Percentiles rank a stretch among this genome's conserved stretches.
phyloP scores from a whole-genome alignment of 2,888 invertebrate genomes.

The Erannis defoliaria region DNA sequence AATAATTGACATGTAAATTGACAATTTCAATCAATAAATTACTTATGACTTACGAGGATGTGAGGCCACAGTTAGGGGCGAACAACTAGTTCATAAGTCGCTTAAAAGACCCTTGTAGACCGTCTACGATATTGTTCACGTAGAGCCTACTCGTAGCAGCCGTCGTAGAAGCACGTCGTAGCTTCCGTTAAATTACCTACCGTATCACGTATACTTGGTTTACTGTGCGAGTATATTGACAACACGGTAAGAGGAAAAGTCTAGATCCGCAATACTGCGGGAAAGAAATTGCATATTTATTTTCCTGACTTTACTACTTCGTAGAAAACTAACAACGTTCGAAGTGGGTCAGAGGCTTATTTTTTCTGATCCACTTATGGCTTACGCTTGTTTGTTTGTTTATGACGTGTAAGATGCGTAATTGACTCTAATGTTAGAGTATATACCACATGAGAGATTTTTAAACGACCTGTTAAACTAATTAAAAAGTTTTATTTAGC shows the following conservation, averaged over 20 bases:
- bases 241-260: slow-evolving; percentile 19
- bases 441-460: neutral
- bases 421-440: neutral
- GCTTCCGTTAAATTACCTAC: slow-evolving; percentile 3
- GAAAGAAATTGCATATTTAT: slow-evolving; percentile 15
- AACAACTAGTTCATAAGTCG: neutral
- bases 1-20: too few species aligned
- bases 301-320: slow-evolving; percentile 17
- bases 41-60: too few species aligned
- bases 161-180: slow-evolving; percentile 22
- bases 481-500: too few species aligned
- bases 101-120: slow-evolving; percentile 13
- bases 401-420: neutral
- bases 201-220: slow-evolving; percentile 2
- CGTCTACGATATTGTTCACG: slow-evolving; percentile 26
- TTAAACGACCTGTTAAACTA: neutral
- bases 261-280: slow-evolving; percentile 8
- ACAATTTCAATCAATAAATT: too few species aligned
- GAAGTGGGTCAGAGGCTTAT: slow-evolving; percentile 20
- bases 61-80: too few species aligned
- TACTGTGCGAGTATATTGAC: slow-evolving; percentile 3
- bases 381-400: slow-evolving; percentile 2
- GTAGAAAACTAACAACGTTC: slow-evolving; percentile 17
- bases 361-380: slow-evolving; percentile 12
- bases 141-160: slow-evolving; percentile 27